Percentiles rank a stretch among this genome's conserved stretches.
These are phyloP conservation scores for Drosophila paramelanica DNA, from an alignment of 2,888 invertebrate genomes.

Conservation along the genomic window DNA sequence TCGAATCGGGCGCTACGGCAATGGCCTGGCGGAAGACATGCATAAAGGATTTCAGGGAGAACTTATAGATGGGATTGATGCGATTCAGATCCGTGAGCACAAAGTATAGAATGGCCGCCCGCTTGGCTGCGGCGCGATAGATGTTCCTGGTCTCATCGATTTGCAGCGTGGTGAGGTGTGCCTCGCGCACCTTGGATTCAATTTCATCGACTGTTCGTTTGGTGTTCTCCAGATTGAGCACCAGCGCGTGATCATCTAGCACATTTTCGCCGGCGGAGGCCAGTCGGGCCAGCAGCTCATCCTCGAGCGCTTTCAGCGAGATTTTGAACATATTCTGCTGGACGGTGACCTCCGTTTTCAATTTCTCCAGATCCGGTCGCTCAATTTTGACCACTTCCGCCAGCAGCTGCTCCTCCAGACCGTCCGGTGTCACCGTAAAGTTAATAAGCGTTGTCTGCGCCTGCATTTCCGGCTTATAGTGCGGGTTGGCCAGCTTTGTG, in stretches of 20 bases:
- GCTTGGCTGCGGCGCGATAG: slow-evolving; percentile 93
- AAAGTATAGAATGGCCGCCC: slow-evolving; percentile 96
- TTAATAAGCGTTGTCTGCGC: slow-evolving; percentile 98
- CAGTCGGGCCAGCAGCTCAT: slow-evolving; percentile 93
- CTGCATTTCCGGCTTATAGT: slow-evolving; percentile 98
- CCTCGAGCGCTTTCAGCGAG: slow-evolving; percentile 94
- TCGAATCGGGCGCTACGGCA: slow-evolving; percentile 88
- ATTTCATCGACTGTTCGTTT: slow-evolving; percentile 97
- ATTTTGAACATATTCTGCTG: slow-evolving; percentile 98
- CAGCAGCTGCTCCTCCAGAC: slow-evolving; percentile 96
- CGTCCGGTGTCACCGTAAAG: slow-evolving; percentile 97
- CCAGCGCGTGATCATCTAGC: slow-evolving; percentile 94
- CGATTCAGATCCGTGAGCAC: slow-evolving; percentile 95
- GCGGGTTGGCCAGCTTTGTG: slow-evolving; percentile 97
- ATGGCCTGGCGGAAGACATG: slow-evolving; percentile 96
- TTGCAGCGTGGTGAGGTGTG: slow-evolving; percentile 93
- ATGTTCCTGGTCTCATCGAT: slow-evolving; percentile 96
- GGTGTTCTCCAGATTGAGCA: slow-evolving; percentile 96
- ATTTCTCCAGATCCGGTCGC: slow-evolving; percentile 94
- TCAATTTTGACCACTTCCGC: slow-evolving; percentile 98
- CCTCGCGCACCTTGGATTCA: slow-evolving; percentile 93
- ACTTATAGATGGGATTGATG: slow-evolving; percentile 98
- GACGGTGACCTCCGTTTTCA: slow-evolving; percentile 93
- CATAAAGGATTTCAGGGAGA: slow-evolving; percentile 97
- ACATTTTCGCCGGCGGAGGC: slow-evolving; percentile 97